A percentile compares a stretch with the other conserved stretches of the same genome.
Evolutionary conservation across 2,888 invertebrate genomes (phyloP).

Genomic region (Anticlea derivata): DNA sequence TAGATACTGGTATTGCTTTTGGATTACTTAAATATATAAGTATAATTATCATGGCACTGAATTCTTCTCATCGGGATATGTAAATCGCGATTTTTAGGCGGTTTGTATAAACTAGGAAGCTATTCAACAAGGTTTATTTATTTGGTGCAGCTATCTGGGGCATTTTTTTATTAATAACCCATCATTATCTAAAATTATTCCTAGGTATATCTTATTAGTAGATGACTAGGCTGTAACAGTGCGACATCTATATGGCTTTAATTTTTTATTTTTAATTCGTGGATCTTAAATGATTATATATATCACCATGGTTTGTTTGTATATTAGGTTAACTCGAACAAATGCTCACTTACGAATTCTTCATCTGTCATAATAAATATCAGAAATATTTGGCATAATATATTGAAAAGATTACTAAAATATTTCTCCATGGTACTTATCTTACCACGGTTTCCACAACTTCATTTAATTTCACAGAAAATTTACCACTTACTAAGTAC

Average conservation of each 20-base stretch:
- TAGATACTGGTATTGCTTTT: constrained; percentile 4
- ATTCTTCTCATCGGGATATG: constrained; percentile 13
- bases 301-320: no score
- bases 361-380: no score
- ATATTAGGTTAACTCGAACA: no score
- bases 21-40: constrained; percentile 6
- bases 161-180: background rate
- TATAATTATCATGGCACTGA: constrained; percentile 6
- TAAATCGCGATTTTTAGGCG: constrained; percentile 11
- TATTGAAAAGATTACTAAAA: no score
- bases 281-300: no score
- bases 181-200: background rate
- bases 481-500: no score
- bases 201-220: background rate
- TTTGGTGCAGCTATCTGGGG: constrained; percentile 11
- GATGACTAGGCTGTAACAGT: constrained; percentile 8
- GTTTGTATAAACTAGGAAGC: background rate
- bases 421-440: no score
- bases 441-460: no score
- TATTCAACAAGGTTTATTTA: background rate
- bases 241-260: background rate
- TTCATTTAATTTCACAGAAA: no score
- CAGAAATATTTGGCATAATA: no score
- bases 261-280: no score
- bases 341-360: no score